Base-by-base conservation (phyloP, 2,797 vertebrate genomes). In the Pipistrellus pygmaeus region DNA sequence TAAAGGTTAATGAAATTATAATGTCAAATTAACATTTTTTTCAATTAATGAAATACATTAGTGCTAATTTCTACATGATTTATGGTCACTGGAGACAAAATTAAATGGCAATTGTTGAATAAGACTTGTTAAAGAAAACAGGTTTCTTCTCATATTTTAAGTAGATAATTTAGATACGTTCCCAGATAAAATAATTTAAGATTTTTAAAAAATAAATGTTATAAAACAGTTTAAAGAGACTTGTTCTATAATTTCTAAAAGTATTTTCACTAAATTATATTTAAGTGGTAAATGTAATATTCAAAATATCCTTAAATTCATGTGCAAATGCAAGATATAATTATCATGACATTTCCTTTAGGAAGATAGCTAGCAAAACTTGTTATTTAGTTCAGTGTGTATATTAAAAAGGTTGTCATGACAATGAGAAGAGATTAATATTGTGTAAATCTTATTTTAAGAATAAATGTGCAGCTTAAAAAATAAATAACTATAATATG, bases 21-120 rank as follows among this genome's bases (percentile, higher is more conserved):
- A 71, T 68, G 21, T 77, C 68, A 80, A 84, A 95, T 97, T 94
- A 96, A 93, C 73, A 94, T 97, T 95, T 97, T 27, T 90, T 82
- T 38, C 18, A 95, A 87, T 10, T 90, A 87, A 35, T 81, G 6
- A 96, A 93, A 73, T 88, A 95, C 38, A 90, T 95, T 82, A 87
- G 38, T 84, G 95, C 0, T 44, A 91, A 44, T 91, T 35, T 78
- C 9, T 62, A 18, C 11, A 27, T 69, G 57, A 96, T 84, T 91
- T 90, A 95, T 38, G 20, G 0, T 48, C 12, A 53, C 23, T 83
- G 23, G 41, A 80, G 66, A 44, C 71, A 96, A 91, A 69, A 2
- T 1, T 71, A 96, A 97, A 51, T 17, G 68, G 0, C 0, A 92
- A 81, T 80, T 85, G 4, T 62, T 89, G 1, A 75, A 14, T 81